Percentiles rank a stretch among this genome's conserved stretches.
Evolutionary conservation across 2,888 invertebrate species (phyloP).

Genomic region (Timema cristinae): DNA sequence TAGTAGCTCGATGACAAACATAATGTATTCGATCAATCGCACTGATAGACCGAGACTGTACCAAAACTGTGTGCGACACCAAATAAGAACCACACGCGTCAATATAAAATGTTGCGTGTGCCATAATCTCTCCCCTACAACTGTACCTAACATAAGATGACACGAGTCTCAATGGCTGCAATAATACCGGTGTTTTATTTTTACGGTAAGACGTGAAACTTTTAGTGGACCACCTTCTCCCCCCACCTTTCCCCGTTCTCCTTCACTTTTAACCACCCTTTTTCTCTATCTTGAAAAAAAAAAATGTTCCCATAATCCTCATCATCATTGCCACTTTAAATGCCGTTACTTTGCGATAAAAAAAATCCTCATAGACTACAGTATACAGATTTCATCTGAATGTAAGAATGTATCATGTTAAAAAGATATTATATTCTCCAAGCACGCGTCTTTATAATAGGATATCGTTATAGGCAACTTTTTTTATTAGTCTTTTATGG

Average conservation of each 20-base stretch:
- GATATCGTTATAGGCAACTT: no score
- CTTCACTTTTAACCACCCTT: constrained; percentile 6
- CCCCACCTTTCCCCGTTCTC: constrained; percentile 14
- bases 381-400: not conserved
- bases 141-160: no score
- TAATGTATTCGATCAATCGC: no score
- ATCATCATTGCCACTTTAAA: constrained; percentile 22
- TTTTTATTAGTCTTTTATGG: no score
- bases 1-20: no score
- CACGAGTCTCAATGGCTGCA: not conserved
- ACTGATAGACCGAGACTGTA: no score
- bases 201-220: constrained; percentile 20
- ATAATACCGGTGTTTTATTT: constrained; percentile 16
- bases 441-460: no score
- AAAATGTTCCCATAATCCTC: not conserved
- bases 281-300: constrained; percentile 14
- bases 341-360: constrained; percentile 24
- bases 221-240: constrained; percentile 23
- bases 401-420: constrained; percentile 7
- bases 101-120: no score
- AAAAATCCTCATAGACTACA: constrained; percentile 5
- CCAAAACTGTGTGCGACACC: no score
- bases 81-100: no score
- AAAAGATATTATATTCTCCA: no score
- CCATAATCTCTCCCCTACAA: no score